Evolutionary conservation across 53 echinoderm and acorn worm species (phyloP), one percentile per base, ranked within the genome.

Genomic region (Temnopleurus reevesii): DNA sequence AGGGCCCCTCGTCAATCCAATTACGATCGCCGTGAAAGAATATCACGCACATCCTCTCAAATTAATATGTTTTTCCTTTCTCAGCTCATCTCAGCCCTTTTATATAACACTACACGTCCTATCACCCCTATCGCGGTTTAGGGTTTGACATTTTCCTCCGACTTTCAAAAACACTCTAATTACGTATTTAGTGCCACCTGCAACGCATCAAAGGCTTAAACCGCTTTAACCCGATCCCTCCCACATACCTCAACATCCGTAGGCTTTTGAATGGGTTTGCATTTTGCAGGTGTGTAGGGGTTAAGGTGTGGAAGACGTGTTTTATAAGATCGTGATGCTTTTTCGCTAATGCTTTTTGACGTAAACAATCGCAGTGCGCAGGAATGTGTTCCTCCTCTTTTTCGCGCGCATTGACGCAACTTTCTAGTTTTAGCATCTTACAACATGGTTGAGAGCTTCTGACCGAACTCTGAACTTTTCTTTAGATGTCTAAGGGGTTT

Each of bases 31-130:
- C 10, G 71, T 41, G 79, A 79, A 79, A 49, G 49, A 12, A 79
- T 49, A 79, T 49, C 29, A 41, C 27, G 46, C 28, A 79, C 49
- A 79, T 79, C 79, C 79, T 46, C 15, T 26, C 46, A 79, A 46
- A 47, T 79, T 47, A 79, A 79, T 79, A 79, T 79, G 79, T 79
- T 79, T 79, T 79, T 79, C 79, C 79, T 79, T 49, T 79, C 79
- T 5, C 4, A 17, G 1, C 30, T 49, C 79, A 79, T 79, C 79
- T 28, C 15, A 5, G 6, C 41, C 41, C 41, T 41, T 41, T 3
- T 5, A 71, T 71, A 4, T 71, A 36, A 79, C 46, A 79, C 46
- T 47, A 15, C 46, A 79, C 29, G 29, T 79, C 79, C 79, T 79
- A 29, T 47, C 46, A 15, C 9, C 83, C n/a, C 83, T 83, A 3